A percentile compares a stretch with the other conserved stretches of the same genome.
These are phyloP conservation scores for Dipodomys ordii DNA, from an alignment of 2,113 vertebrate species.

Conservation along the genomic window DNA sequence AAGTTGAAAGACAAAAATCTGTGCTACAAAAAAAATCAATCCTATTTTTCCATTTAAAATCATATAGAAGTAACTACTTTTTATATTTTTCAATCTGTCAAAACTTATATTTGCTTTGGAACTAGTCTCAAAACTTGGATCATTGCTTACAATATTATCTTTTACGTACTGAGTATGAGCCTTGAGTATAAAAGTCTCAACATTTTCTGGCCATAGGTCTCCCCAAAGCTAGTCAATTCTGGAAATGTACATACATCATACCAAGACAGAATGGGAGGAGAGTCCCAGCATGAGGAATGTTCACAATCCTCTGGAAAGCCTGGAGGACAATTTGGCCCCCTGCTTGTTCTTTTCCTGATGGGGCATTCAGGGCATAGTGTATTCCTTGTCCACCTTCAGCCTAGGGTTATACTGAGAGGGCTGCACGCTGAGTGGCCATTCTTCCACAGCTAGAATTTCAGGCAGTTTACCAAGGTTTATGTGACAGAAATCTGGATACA, in stretches of 20 bases:
- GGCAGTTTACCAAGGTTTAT: not conserved
- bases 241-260: not conserved
- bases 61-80: not conserved
- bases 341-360: constrained; percentile 11
- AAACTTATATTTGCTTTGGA: constrained; percentile 17
- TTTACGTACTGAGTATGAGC: not conserved
- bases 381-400: not conserved
- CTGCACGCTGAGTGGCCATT: not conserved
- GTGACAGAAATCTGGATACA: not conserved
- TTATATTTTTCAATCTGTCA: not conserved
- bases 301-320: not conserved
- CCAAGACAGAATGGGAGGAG: not conserved
- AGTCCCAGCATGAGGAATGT: not conserved
- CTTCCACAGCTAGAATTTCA: not conserved
- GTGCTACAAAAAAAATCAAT: not conserved
- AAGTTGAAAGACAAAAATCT: not conserved
- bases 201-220: not conserved
- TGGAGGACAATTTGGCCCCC: not conserved
- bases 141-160: not conserved
- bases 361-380: not conserved
- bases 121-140: not conserved
- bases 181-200: not conserved
- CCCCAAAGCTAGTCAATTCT: not conserved
- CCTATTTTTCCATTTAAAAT: not conserved
- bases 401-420: not conserved